Base-by-base conservation (phyloP, 2,113 vertebrate species). In the Phylloscopus trochilus region DNA sequence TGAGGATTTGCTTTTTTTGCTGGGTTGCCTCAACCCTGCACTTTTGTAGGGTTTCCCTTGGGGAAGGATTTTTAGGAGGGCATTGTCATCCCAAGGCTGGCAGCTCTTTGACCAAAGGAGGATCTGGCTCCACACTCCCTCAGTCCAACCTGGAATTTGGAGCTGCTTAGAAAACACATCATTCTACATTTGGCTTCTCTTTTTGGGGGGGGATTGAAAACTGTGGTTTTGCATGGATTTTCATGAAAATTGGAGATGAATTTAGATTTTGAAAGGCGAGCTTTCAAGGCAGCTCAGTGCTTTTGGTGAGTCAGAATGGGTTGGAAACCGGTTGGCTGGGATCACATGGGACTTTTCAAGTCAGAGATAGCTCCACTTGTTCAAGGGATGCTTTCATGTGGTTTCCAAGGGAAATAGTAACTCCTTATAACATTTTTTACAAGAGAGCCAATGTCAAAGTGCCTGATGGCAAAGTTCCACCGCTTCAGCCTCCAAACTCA, bases 371-470 rank as follows among this genome's bases (percentile, higher is more conserved):
- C 24, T 58, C 85, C 27, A 30, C 77, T 84, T 53, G 23, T 30
- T 83, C 64, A 46, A 59, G 70, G 47, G 76, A 37, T 21, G 44
- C 83, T 90, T 94, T 92, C 59, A 84, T 96, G 92, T 94, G 88
- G 85, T 41, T 85, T 73, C 70, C 79, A 44, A 84, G 79, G 46
- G 60, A 46, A 72, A 49, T 7, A 47, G 58, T 22, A 44, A 28
- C 83, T 93, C 64, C 52, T 75, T 43, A 17, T 21, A n/a, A 46
- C 39, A 53, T 51, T 39, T 52, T 52, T 78, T 69, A 92, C 73
- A 78, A 72, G 64, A 77, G 4, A 79, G 10, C 22, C 35, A 26
- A 49, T 63, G 86, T 83, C 83, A 58, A 83, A 88, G 76, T 53
- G 43, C 44, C 73, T 86, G 73, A 55, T 88, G 83, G 74, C 47